Conservation (phyloP, 1,140 invertebrate genomes). For the Listronotus bonariensis region DNA sequence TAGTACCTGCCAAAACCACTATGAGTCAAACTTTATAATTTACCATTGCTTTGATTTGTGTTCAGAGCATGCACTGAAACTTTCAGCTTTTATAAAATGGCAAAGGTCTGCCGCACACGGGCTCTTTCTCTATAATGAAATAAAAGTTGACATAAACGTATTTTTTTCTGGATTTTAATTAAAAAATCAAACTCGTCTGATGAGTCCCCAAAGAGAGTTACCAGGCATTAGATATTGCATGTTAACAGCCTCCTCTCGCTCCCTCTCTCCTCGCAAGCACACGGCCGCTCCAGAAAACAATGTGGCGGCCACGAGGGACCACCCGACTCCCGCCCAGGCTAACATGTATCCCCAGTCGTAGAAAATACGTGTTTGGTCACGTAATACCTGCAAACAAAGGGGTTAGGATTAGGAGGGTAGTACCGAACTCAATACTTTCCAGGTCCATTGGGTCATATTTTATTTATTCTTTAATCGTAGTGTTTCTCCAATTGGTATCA, state of each 20-base stretch:
- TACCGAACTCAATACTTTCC: constrained; percentile 15
- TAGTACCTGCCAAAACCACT: no score
- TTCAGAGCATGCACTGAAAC: no score
- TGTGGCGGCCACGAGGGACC: constrained; percentile 85
- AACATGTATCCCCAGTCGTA: constrained; percentile 96
- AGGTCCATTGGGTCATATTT: no score
- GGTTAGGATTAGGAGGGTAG: constrained; percentile 11
- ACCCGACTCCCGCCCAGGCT: constrained; percentile 91
- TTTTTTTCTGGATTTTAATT: no score
- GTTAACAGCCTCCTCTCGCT: constrained; percentile 92
- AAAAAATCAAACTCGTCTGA: background rate
- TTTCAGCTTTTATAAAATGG: no score
- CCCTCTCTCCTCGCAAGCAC: constrained; percentile 88
- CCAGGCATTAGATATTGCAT: constrained; percentile 98
- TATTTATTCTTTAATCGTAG: no score
- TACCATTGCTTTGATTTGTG: no score
- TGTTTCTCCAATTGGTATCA: no score
- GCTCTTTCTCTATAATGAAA: no score
- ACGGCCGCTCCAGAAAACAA: constrained; percentile 90
- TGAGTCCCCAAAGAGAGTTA: constrained; percentile 59
- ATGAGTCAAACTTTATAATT: no score
- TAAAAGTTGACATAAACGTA: no score
- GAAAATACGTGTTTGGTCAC: constrained; percentile 81
- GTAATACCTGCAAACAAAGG: constrained; percentile 71
- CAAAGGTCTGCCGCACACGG: no score